Percentiles rank a stretch among this genome's conserved stretches.
Conservation (phyloP, 1,140 invertebrate genomes). For the Danaus melanippus region DNA sequence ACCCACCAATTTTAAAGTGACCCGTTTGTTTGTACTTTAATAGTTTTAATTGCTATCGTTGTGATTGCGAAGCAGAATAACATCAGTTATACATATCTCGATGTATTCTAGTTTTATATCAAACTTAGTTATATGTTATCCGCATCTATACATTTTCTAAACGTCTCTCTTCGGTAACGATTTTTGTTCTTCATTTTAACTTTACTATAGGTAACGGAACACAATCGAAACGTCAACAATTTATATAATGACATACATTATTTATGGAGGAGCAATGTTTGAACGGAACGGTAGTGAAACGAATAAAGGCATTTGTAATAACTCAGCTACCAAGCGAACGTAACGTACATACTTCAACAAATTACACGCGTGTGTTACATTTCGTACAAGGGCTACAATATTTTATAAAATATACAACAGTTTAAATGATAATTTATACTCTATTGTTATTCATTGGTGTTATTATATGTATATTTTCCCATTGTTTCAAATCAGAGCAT, state of each 20-base stretch:
- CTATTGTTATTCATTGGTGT: slow-evolving; percentile 72
- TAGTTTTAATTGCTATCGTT: too few relatives aligned
- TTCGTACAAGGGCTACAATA: slow-evolving; percentile 61
- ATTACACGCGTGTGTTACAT: slow-evolving; percentile 48
- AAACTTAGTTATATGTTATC: too few relatives aligned
- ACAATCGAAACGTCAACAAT: background rate
- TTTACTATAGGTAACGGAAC: too few relatives aligned
- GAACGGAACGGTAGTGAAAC: background rate
- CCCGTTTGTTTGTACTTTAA: too few relatives aligned
- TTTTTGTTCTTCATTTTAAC: too few relatives aligned
- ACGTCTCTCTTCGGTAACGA: too few relatives aligned
- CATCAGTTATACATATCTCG: too few relatives aligned
- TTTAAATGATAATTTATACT: slow-evolving; percentile 72
- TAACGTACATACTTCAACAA: slow-evolving; percentile 35
- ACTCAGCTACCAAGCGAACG: slow-evolving; percentile 10
- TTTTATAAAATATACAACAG: slow-evolving; percentile 71
- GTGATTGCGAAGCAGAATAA: too few relatives aligned
- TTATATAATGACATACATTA: slow-evolving; percentile 3
- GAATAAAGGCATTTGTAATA: slow-evolving; percentile 9
- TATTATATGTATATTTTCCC: slow-evolving; percentile 72
- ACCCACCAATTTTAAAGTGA: too few relatives aligned
- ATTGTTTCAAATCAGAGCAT: slow-evolving; percentile 72
- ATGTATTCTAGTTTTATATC: too few relatives aligned
- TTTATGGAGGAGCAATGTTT: slow-evolving; percentile 1
- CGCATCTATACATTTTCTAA: too few relatives aligned